These are phyloP conservation scores for Spatulosminthurus flaviceps DNA, from an alignment of 2,888 invertebrate species.

Conservation along the genomic window DNA sequence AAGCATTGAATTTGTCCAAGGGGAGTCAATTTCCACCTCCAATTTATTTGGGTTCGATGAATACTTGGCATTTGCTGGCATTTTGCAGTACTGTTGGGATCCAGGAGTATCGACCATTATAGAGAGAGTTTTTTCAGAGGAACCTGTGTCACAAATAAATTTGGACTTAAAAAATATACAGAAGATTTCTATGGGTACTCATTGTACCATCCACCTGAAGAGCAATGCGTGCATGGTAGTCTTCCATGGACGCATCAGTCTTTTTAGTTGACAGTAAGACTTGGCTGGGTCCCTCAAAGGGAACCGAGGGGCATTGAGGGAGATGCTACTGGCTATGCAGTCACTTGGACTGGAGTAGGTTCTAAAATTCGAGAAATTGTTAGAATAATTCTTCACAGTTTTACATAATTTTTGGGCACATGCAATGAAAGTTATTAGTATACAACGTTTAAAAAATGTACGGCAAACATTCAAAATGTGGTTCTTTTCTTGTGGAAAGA, in stretches of 20 bases:
- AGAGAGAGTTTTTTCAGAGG: constrained; percentile 42
- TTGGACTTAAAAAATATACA: no score
- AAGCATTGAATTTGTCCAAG: constrained; percentile 72
- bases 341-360: constrained; percentile 46
- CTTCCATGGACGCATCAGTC: constrained; percentile 65
- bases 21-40: constrained; percentile 70
- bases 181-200: not conserved
- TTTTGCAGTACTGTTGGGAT: constrained; percentile 72
- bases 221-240: constrained; percentile 52
- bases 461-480: constrained; percentile 77
- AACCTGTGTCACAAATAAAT: no score
- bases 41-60: constrained; percentile 48
- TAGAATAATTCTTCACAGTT: no score
- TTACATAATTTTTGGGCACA: no score
- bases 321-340: constrained; percentile 65
- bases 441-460: constrained; percentile 65
- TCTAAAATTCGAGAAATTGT: constrained; percentile 48
- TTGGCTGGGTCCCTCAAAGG: constrained; percentile 76
- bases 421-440: no score
- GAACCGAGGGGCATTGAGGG: constrained; percentile 65
- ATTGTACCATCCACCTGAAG: constrained; percentile 20
- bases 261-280: constrained; percentile 75
- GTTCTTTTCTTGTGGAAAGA: constrained; percentile 82
- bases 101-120: constrained; percentile 73
- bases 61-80: constrained; percentile 63